phyloP scores from a whole-genome alignment of 1,140 invertebrate genomes.

The Tetraneura akinire region DNA sequence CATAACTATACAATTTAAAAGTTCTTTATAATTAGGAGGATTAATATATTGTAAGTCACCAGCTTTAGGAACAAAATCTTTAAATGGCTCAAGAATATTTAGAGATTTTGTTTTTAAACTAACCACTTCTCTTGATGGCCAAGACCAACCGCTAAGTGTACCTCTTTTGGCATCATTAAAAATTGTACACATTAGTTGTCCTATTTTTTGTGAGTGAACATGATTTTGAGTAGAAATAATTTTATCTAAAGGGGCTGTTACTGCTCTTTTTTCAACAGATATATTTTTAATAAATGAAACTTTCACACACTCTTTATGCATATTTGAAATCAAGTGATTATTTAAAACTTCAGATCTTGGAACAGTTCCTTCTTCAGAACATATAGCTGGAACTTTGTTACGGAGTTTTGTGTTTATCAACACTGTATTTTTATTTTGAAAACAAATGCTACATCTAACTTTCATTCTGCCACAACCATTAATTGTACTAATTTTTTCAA shows the following conservation, averaged over 20 bases:
- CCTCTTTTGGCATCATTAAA: neutral
- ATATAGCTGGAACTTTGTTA: neutral
- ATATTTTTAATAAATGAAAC: neutral
- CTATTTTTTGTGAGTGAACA: neutral
- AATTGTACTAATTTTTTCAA: neutral
- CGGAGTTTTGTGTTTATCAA: neutral
- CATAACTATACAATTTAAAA: neutral
- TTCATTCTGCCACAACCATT: neutral
- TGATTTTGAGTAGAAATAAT: neutral
- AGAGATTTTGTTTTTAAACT: neutral
- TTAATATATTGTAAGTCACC: neutral
- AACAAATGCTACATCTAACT: neutral
- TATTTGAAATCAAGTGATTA: neutral
- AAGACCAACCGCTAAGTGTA: neutral
- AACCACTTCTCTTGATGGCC: neutral
- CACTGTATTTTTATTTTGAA: slow-evolving; percentile 7
- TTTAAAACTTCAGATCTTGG: neutral
- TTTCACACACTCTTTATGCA: neutral
- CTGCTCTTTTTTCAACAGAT: neutral
- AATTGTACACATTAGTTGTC: neutral
- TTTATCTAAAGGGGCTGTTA: neutral
- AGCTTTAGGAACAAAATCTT: neutral
- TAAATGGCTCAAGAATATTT: neutral
- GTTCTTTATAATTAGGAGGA: neutral
- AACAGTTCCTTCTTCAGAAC: neutral